Base-by-base conservation (phyloP, 1,140 invertebrate species). In the Spodoptera frugiperda region DNA sequence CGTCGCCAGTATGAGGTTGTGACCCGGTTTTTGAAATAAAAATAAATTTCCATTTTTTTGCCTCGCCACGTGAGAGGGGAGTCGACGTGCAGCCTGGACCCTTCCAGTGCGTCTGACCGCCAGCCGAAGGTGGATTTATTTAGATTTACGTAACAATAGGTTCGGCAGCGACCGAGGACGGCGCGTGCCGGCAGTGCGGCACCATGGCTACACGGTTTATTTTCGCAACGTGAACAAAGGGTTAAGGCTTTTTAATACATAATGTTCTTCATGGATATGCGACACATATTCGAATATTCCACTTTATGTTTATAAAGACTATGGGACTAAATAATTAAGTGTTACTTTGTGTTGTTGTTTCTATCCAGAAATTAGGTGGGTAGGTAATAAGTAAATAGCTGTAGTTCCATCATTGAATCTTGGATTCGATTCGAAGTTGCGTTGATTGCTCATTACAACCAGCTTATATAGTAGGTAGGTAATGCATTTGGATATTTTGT, bases 21-120 rank as follows among this genome's bases (percentile, higher is more conserved):
- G 54, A 61, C 71, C 54, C 54, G 39, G 71, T 73, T 73, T 73
- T 73, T 19, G 44, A 73, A 73, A 73, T 59, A 73, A 59, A 71
- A 59, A 73, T 55, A 55, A 73, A 73, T 55, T 73, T 73, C 33
- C 54, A 48, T 49, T 49, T 61, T 73, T 61, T 73, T 9, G 44
- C 30, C 2, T 61, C 54, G 2, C 33, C 54, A 59, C 44, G 54
- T 59, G 54, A 6, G 44, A 49, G 17, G 17, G 39, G 2, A 6
- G 30, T 8, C 39, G 39, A 5, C 61, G 8, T 39, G 12, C 25
- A 46, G 15, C 15, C 33, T 21, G 54, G 15, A 46, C 39, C 55
- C 11, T 53, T 21, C 33, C 48, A 33, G 71, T 6, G 14, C 6
- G n/a, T 25, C 30, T 48, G 33, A 4, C 14, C 10, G 55, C 3